These are phyloP conservation scores for Halictus rubicundus DNA, from an alignment of 1,140 invertebrate species.

Conservation along the genomic window DNA sequence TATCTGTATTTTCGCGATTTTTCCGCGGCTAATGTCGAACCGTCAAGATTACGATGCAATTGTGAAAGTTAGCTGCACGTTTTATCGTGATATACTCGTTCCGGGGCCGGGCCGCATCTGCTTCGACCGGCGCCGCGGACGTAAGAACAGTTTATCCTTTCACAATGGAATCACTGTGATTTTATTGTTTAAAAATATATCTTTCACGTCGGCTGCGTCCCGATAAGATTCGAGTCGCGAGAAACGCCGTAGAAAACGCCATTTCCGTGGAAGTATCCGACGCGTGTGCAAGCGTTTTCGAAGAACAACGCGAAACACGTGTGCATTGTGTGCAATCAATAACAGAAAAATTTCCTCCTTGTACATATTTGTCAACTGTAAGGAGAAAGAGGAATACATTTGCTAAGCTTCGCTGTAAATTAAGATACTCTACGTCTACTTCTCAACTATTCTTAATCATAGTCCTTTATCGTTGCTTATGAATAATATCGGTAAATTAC, in stretches of 20 bases:
- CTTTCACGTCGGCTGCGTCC: neutral
- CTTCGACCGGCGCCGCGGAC: neutral
- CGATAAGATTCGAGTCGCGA: neutral
- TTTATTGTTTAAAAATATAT: neutral
- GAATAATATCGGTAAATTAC: no score
- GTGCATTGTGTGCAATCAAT: no score
- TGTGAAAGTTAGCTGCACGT: neutral
- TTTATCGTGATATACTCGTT: neutral
- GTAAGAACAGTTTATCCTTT: neutral
- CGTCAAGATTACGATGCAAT: neutral
- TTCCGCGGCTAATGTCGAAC: constrained; percentile 1
- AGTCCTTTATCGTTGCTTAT: no score
- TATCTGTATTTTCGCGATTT: neutral
- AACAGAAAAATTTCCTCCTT: no score
- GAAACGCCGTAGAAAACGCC: neutral
- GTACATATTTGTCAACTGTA: no score
- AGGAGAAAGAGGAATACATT: no score
- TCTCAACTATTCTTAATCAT: no score
- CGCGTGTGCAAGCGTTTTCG: neutral
- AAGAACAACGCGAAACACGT: neutral
- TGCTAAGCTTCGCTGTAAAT: no score
- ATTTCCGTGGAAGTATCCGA: neutral
- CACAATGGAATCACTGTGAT: constrained; percentile 8
- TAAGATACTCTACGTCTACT: no score
- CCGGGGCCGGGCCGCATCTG: neutral